Evolutionary conservation across 1,140 invertebrate genomes (phyloP), one percentile per base, ranked within the genome.

Genomic region (Sesamia nonagrioides): DNA sequence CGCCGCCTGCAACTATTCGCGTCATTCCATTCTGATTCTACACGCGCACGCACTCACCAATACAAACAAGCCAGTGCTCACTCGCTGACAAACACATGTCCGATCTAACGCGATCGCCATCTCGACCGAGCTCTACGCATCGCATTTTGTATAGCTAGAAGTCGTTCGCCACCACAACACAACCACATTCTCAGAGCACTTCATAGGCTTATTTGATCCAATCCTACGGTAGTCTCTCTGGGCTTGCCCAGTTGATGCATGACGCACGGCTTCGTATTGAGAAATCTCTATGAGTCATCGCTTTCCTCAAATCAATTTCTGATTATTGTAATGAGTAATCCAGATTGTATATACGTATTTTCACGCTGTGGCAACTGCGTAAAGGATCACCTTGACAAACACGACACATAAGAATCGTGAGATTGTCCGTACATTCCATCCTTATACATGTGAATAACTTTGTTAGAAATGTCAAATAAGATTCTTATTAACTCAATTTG

Each of bases 1-100:
- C 77, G 78, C 81, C 80, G 83, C 88, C 85, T 89, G 87, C 89
- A 89, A 86, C 86, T 91, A 92, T 93, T 92, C 91, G 91, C 92
- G 91, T 93, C 91, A 92, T 86, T 86, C 83, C 85, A 83, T 87
- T 88, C 61, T 74, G 91, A 83, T 87, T 88, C 61, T 74, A 91
- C 89, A 92, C 91, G 86, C 86, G 86, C 87, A 92, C 92, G 90
- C 91, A 93, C 88, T 89, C 87, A 89, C 88, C 85, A 91, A 90
- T 88, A 93, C 91, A 92, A 93, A 92, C 89, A 89, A 91, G 79
- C 85, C 84, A 82, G 86, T 87, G 82, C 83, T 83, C 82, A 77
- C 80, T 78, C 80, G 82, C 85, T 90, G 88, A 91, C 90, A 92
- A 92, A 92, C 87, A 91, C 88, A 90, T 85, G 86, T 84, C 79